Conservation (phyloP, 2,797 vertebrate genomes). For the Phaenicophaeus curvirostris region DNA sequence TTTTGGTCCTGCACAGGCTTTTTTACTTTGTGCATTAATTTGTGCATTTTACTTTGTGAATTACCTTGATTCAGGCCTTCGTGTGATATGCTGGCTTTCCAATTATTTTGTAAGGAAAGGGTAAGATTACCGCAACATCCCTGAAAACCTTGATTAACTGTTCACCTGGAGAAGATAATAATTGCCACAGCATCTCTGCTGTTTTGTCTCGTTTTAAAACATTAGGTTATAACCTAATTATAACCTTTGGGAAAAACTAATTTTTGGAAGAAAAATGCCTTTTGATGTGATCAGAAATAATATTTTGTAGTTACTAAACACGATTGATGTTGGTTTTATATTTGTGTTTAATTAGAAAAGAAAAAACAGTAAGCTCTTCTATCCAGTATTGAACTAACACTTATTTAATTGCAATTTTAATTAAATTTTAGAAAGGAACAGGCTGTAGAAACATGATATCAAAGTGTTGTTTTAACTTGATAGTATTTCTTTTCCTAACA, state of each 20-base stretch:
- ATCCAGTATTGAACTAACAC: background rate
- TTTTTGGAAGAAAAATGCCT: background rate
- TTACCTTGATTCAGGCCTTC: background rate
- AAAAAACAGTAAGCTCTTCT: background rate
- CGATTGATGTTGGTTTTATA: background rate
- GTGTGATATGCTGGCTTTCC: background rate
- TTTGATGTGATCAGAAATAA: background rate
- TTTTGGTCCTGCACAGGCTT: background rate
- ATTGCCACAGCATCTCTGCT: background rate
- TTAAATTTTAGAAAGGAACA: background rate
- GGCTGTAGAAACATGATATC: background rate
- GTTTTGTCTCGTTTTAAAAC: background rate
- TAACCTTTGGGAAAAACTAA: background rate
- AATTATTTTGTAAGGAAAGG: background rate
- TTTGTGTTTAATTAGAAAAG: background rate
- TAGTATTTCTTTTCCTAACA: background rate
- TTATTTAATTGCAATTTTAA: background rate
- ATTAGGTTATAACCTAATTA: background rate
- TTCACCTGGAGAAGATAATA: background rate
- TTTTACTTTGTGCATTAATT: background rate
- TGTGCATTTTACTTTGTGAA: too few species aligned
- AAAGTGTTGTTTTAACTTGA: background rate
- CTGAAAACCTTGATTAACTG: background rate
- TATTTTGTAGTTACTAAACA: conserved; percentile 1
- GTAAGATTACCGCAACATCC: background rate